phyloP scores from a whole-genome alignment of 1,140 invertebrate genomes.

The Drosophila lacertosa region DNA sequence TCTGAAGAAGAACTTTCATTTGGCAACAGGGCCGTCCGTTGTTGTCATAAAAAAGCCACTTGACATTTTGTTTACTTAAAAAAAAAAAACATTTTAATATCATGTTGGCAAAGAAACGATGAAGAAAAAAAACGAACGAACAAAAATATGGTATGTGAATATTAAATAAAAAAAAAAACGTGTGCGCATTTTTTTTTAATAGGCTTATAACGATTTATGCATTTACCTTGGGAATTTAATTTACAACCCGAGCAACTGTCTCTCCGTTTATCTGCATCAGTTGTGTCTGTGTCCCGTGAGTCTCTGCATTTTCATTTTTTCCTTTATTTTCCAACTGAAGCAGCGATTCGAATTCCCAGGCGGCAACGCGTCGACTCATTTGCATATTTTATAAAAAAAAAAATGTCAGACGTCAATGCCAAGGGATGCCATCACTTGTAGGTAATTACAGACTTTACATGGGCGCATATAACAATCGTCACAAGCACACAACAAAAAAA shows the following conservation, averaged over 20 bases:
- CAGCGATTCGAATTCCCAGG: slow-evolving; percentile 41
- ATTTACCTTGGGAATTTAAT: slow-evolving; percentile 77
- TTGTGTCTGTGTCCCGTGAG: slow-evolving; percentile 11
- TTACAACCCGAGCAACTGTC: slow-evolving; percentile 49
- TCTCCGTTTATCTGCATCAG: slow-evolving; percentile 34
- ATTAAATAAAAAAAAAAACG: slow-evolving; percentile 21
- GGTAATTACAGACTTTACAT: slow-evolving; percentile 27
- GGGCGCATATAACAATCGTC: slow-evolving; percentile 20
- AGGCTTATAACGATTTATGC: slow-evolving; percentile 66
- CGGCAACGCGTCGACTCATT: slow-evolving; percentile 35
- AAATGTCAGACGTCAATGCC: slow-evolving; percentile 66
- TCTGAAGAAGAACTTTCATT: slow-evolving; percentile 37
- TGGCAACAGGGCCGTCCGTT: slow-evolving; percentile 16
- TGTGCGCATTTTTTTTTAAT: slow-evolving; percentile 47
- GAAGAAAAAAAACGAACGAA: neutral
- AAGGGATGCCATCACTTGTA: slow-evolving; percentile 48
- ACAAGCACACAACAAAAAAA: too few species aligned
- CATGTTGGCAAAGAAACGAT: slow-evolving; percentile 10
- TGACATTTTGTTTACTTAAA: too few species aligned
- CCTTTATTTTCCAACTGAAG: neutral
- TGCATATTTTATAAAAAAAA: slow-evolving; percentile 54
- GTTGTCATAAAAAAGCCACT: slow-evolving; percentile 8
- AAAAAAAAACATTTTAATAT: slow-evolving; percentile 39
- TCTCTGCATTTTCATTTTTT: slow-evolving; percentile 29
- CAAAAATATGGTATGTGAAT: neutral